A percentile compares a stretch with the other conserved stretches of the same genome.
Conservation (phyloP, 2,113 vertebrate genomes). For the Lophochroa leadbeateri region DNA sequence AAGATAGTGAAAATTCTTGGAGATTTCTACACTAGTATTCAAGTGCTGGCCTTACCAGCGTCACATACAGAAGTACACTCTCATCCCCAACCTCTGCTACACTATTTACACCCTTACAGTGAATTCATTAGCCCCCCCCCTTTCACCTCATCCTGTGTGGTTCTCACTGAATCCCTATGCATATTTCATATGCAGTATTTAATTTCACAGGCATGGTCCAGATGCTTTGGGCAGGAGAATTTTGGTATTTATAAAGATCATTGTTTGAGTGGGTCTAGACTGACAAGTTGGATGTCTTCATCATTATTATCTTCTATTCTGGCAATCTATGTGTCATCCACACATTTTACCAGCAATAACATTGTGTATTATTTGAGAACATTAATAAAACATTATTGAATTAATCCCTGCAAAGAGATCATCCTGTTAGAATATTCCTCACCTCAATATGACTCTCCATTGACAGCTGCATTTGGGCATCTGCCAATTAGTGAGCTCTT, state of each 20-base stretch:
- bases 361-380: neutral
- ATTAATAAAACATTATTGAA: slow-evolving; percentile 43
- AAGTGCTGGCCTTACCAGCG: neutral
- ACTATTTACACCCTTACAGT: neutral
- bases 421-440: neutral
- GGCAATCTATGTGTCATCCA: neutral
- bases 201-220: neutral
- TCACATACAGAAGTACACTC: neutral
- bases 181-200: neutral
- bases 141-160: neutral
- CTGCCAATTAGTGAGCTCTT: slow-evolving; percentile 27
- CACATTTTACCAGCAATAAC: neutral
- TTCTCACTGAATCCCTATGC: neutral
- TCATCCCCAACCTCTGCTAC: neutral
- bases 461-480: slow-evolving; percentile 25
- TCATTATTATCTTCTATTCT: neutral
- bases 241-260: neutral
- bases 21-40: neutral
- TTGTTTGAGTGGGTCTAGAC: neutral
- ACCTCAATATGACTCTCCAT: neutral
- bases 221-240: neutral
- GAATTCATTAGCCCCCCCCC: neutral
- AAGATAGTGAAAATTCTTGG: neutral
- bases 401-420: slow-evolving; percentile 3
- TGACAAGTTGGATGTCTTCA: neutral